phyloP scores from a whole-genome alignment of 1,140 invertebrate species.

The Neotoxoptera formosana region DNA sequence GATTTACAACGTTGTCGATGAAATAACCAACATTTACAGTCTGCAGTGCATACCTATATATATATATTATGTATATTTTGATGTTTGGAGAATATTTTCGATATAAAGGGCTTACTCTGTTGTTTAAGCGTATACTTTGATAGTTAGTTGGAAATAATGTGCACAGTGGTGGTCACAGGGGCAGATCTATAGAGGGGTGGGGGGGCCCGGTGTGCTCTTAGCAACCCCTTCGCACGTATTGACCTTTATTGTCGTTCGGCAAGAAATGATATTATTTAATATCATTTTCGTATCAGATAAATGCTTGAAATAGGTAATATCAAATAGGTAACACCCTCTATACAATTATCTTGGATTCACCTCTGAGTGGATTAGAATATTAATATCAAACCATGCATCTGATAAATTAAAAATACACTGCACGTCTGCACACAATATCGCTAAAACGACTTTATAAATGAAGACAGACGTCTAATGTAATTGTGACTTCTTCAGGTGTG shows the following conservation, averaged over 20 bases:
- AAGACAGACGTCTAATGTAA: neutral
- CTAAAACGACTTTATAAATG: neutral
- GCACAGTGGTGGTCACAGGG: no score
- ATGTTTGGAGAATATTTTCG: no score
- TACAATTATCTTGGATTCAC: neutral
- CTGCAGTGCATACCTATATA: no score
- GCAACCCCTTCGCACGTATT: neutral
- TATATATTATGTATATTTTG: no score
- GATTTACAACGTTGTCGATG: neutral
- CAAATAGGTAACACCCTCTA: neutral
- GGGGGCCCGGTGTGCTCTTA: no score
- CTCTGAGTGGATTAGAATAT: neutral
- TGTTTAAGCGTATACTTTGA: no score
- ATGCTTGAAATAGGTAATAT: neutral
- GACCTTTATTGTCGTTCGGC: neutral
- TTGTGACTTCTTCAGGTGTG: neutral
- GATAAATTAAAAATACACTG: neutral
- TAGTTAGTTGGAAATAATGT: no score
- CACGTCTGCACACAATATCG: neutral
- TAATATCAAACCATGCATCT: neutral
- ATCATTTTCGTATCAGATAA: neutral
- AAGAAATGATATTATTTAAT: neutral
- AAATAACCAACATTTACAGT: neutral
- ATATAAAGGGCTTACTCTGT: no score
- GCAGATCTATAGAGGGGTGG: no score